Percentiles rank a stretch among this genome's conserved stretches.
Conservation (phyloP, 2,113 vertebrate species). For the Sisor rabdophorus region DNA sequence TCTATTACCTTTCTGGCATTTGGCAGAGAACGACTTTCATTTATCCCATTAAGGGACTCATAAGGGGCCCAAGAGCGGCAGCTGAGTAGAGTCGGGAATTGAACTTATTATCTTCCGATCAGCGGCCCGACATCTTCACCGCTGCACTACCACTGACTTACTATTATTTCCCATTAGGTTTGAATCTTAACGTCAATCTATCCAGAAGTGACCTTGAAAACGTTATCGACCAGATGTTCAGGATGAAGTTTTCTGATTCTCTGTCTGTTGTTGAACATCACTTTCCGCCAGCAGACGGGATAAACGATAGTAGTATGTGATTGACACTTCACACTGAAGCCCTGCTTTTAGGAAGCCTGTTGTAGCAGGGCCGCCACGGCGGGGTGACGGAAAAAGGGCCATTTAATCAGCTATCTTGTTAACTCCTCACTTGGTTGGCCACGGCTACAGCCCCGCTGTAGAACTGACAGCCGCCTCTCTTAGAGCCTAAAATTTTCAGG, state of each 20-base stretch:
- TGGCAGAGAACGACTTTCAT: too few relatives aligned
- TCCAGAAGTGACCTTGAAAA: neutral
- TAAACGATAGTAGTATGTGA: constrained; percentile 35
- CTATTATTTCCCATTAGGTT: neutral
- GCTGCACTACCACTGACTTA: too few relatives aligned
- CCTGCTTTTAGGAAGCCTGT: constrained; percentile 12
- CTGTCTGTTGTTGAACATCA: constrained; percentile 6
- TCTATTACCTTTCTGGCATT: too few relatives aligned
- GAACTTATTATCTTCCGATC: too few relatives aligned
- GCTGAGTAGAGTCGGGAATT: too few relatives aligned
- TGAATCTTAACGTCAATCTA: neutral
- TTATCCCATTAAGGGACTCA: too few relatives aligned
- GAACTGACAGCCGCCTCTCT: constrained; percentile 42
- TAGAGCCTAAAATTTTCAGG: constrained; percentile 21
- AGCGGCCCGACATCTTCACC: too few relatives aligned
- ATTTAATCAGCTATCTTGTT: constrained; percentile 50
- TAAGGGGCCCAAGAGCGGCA: too few relatives aligned
- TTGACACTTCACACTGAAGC: constrained; percentile 33
- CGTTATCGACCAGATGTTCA: neutral
- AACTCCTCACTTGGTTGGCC: constrained; percentile 25
- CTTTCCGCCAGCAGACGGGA: constrained; percentile 13
- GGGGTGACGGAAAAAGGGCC: constrained; percentile 19
- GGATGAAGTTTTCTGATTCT: neutral
- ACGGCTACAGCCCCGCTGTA: constrained; percentile 21
- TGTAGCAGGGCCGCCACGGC: neutral